Evolutionary conservation across 2,888 invertebrate genomes (phyloP).

Genomic region (Metallyticus violacea): DNA sequence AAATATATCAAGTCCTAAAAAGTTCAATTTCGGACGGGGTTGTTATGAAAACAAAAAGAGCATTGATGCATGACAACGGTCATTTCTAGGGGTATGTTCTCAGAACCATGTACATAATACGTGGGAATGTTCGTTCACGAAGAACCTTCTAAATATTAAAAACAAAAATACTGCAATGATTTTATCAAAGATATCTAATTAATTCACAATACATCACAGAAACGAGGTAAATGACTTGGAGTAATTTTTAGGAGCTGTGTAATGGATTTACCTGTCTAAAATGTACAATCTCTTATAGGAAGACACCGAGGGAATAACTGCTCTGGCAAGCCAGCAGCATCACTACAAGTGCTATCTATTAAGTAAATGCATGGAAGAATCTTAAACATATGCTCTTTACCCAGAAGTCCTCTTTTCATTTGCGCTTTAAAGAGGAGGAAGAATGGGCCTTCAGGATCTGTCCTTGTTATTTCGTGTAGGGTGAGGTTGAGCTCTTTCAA

Average conservation of each 20-base stretch:
- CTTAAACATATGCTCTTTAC: neutral
- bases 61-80: no score
- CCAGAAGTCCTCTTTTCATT: neutral
- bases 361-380: neutral
- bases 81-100: no score
- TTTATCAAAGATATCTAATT: no score
- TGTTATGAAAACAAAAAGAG: no score
- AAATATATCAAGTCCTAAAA: no score
- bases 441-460: neutral
- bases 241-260: neutral
- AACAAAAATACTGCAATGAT: no score
- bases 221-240: no score
- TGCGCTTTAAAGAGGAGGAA: conserved; percentile 19
- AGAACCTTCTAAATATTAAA: no score
- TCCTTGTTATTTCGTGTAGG: neutral
- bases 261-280: neutral
- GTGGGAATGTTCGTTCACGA: no score
- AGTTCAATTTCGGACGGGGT: no score
- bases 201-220: no score
- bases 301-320: neutral
- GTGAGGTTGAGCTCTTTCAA: neutral
- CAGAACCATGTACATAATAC: no score
- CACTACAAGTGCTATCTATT: neutral
- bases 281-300: neutral
- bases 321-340: neutral